Base-by-base conservation (phyloP, 1,140 invertebrate species). In the Hycleus cichorii region DNA sequence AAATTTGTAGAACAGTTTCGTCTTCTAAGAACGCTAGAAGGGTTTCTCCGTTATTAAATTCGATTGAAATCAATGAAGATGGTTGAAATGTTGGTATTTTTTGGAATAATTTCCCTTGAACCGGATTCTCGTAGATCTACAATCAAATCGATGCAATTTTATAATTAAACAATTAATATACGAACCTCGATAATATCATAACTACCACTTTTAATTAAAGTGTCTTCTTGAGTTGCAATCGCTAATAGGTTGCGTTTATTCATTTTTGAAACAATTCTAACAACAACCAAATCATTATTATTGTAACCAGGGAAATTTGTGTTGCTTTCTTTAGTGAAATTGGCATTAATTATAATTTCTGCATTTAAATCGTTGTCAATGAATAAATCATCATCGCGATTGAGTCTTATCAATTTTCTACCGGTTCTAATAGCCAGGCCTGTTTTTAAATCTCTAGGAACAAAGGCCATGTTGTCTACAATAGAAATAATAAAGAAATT, bases 41-140 rank as follows among this genome's bases (percentile, higher is more conserved):
- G 5, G 69, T 71, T 64, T 74, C 71, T 8, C 69, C 70, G 60
- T 67, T 72, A 27, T 60, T 59, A 57, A 73, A 71, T 47, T 72
- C 67, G 4, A 74, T 39, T 7, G 67, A 63, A 11, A 63, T 27
- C 10, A 72, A 38, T 10, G 66, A 69, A 47, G 65, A 65, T 42
- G 71, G 70, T 59, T 65, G 70, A 25, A 70, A 71, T 39, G 68
- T 62, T n/a, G 59, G 46, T n/a, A 74, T 64, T 61, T 70, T 69
- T 45, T 72, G 66, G 49, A 67, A 72, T 39, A 74, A 9, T 58
- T 64, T 62, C 4, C 66, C 70, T 8, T 39, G 52, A 5, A 67
- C 40, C 2, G 63, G 53, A 63, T 72, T 63, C 47, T 66, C 66
- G 49, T 74, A 74, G 47, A 74, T 72, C 71, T 74, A 47, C 48